Percentiles rank a stretch among this genome's conserved stretches.
phyloP scores from a whole-genome alignment of 2,888 invertebrate genomes.

The Drosophila melanosoma region DNA sequence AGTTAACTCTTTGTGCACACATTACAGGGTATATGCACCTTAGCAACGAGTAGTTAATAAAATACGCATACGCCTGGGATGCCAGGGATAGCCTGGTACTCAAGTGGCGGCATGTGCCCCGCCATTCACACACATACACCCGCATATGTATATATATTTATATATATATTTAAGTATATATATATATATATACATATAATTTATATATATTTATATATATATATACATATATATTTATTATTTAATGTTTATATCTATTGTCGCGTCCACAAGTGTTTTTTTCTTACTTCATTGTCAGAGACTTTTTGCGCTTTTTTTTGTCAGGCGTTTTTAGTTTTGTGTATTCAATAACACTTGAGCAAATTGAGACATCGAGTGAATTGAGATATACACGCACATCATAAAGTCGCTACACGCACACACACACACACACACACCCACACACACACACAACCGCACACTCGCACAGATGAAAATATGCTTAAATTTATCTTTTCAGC shows the following conservation, averaged over 20 bases:
- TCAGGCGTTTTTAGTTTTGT: slow-evolving; percentile 34
- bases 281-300: slow-evolving; percentile 57
- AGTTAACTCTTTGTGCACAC: not conserved
- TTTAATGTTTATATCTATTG: not conserved
- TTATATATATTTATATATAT: not conserved
- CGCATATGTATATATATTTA: not conserved
- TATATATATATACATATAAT: not conserved
- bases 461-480: slow-evolving; percentile 28
- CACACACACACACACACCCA: slow-evolving; percentile 7
- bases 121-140: not conserved
- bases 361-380: slow-evolving; percentile 69
- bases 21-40: slow-evolving; percentile 23
- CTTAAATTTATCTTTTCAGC: slow-evolving; percentile 68
- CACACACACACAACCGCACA: slow-evolving; percentile 10
- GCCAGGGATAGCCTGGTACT: slow-evolving; percentile 33
- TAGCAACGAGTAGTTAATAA: slow-evolving; percentile 8
- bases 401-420: slow-evolving; percentile 34
- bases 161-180: not conserved
- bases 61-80: slow-evolving; percentile 62
- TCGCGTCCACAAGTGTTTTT: slow-evolving; percentile 9
- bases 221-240: not conserved
- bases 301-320: slow-evolving; percentile 32
- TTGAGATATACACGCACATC: slow-evolving; percentile 53
- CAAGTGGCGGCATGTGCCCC: slow-evolving; percentile 14
- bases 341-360: slow-evolving; percentile 67